Conservation (phyloP, 2,113 vertebrate species). For the Eublepharis macularius region DNA sequence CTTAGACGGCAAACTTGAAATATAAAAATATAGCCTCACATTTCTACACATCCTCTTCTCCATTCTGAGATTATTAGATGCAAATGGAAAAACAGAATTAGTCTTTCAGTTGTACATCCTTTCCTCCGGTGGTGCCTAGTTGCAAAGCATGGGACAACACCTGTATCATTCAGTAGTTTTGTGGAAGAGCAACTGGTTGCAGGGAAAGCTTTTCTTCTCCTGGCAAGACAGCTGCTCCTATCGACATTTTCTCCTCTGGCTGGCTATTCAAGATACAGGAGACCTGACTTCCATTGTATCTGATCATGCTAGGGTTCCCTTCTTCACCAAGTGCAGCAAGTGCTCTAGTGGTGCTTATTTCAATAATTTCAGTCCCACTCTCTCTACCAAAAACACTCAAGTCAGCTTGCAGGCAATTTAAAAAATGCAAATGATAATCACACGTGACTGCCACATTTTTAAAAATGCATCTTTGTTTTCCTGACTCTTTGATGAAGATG, state of each 20-base stretch:
- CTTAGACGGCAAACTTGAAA: too few relatives aligned
- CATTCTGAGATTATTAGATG: too few relatives aligned
- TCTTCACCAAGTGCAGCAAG: background rate
- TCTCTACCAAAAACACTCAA: too few relatives aligned
- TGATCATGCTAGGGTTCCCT: background rate
- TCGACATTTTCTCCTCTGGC: background rate
- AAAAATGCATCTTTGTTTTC: background rate
- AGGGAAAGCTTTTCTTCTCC: background rate
- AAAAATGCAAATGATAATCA: too few relatives aligned
- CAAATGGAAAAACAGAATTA: too few relatives aligned
- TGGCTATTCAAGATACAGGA: background rate
- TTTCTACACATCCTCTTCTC: too few relatives aligned
- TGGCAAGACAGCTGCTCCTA: background rate
- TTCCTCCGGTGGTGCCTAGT: too few relatives aligned
- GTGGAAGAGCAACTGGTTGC: background rate
- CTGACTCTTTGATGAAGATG: background rate
- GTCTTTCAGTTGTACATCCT: too few relatives aligned
- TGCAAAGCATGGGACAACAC: background rate
- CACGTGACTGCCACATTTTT: too few relatives aligned
- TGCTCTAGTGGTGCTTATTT: background rate
- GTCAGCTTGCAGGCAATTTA: too few relatives aligned
- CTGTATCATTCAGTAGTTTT: background rate
- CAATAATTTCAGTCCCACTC: too few relatives aligned
- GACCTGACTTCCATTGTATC: background rate
- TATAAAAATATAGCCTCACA: too few relatives aligned